phyloP scores from a whole-genome alignment of 2,113 vertebrate species.

The Megalops atlanticus region DNA sequence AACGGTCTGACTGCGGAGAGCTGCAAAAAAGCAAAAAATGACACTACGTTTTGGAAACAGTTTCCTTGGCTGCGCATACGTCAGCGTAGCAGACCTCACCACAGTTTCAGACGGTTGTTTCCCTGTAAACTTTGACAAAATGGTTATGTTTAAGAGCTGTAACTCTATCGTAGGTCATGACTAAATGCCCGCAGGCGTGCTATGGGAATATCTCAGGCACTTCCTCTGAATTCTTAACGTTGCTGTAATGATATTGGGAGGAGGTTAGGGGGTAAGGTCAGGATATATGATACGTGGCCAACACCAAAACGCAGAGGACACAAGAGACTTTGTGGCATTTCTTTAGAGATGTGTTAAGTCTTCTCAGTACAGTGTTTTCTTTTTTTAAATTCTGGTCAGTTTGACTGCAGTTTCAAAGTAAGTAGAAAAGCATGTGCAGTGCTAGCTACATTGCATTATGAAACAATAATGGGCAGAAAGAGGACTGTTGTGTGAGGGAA shows the following conservation, averaged over 20 bases:
- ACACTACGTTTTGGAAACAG: background rate
- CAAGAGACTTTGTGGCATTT: background rate
- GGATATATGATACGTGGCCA: slow-evolving; percentile 7
- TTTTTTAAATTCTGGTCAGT: background rate
- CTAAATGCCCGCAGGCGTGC: background rate
- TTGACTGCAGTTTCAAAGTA: background rate
- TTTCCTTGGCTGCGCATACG: background rate
- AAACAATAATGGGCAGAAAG: background rate
- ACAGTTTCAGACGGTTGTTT: background rate
- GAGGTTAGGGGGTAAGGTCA: slow-evolving; percentile 8
- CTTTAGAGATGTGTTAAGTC: slow-evolving; percentile 11
- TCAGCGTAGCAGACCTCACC: background rate
- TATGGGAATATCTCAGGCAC: background rate
- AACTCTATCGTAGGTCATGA: slow-evolving; percentile 14
- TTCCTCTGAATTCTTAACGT: slow-evolving; percentile 14
- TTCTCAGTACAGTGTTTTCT: background rate
- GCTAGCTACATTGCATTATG: background rate
- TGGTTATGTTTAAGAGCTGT: slow-evolving; percentile 10
- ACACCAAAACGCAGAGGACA: background rate
- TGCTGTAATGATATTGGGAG: slow-evolving; percentile 2
- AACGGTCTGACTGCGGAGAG: too few species aligned
- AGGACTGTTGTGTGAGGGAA: background rate
- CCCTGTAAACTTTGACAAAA: slow-evolving; percentile 16
- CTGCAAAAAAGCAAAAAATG: background rate
- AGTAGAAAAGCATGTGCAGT: background rate